A percentile compares a stretch with the other conserved stretches of the same genome.
Evolutionary conservation across 2,888 invertebrate species (phyloP).

Genomic region (Cosmia pyralina): DNA sequence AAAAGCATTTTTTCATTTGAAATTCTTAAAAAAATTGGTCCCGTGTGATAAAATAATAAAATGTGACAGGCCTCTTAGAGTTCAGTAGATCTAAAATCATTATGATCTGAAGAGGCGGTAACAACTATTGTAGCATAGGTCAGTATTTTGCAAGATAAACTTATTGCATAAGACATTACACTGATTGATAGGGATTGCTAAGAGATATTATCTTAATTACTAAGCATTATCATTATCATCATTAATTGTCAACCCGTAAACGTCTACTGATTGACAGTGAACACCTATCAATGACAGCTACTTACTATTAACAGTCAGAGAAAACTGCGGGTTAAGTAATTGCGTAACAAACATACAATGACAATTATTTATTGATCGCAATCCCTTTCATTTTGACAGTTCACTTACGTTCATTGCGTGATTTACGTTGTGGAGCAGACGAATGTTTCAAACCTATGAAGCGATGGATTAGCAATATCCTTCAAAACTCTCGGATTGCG

Average conservation of each 20-base stretch:
- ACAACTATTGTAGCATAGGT: neutral
- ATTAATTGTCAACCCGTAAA: constrained; percentile 4
- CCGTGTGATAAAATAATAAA: no score
- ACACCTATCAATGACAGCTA: constrained; percentile 4
- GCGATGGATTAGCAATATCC: no score
- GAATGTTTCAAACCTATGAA: no score
- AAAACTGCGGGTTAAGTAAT: neutral
- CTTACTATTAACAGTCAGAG: neutral
- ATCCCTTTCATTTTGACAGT: no score
- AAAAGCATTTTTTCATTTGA: no score
- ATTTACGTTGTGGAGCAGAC: no score
- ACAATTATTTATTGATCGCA: no score
- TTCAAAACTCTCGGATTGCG: no score
- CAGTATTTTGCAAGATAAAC: neutral
- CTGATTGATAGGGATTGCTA: constrained; percentile 4
- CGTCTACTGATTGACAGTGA: neutral
- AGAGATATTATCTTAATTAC: constrained; percentile 30
- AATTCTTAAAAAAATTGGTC: no score
- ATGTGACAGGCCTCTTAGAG: no score
- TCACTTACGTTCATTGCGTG: no score
- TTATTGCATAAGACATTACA: neutral
- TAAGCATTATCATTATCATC: constrained; percentile 1
- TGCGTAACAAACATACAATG: no score
- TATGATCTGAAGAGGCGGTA: neutral
- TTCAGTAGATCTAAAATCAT: neutral